phyloP scores from a whole-genome alignment of 2,888 invertebrate species.

The Mechanitis mazaeus region DNA sequence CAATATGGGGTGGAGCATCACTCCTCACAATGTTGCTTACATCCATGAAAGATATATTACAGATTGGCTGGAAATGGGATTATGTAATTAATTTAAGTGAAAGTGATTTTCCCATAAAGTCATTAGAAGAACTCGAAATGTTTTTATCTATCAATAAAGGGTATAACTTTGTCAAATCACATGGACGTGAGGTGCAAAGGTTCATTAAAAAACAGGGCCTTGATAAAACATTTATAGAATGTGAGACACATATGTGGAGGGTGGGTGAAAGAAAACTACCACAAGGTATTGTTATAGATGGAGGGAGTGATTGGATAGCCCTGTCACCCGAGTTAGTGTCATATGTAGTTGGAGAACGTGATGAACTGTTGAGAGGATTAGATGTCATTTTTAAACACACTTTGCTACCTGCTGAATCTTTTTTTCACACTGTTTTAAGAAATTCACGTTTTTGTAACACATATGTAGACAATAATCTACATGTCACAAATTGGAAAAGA shows the following conservation, averaged over 20 bases:
- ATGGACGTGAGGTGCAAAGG: constrained; percentile 94
- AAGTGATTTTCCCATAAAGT: constrained; percentile 97
- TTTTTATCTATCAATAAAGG: constrained; percentile 92
- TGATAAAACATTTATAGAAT: constrained; percentile 97
- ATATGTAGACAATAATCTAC: constrained; percentile 97
- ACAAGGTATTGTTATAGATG: constrained; percentile 90
- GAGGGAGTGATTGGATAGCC: constrained; percentile 99
- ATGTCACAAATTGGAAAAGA: constrained; percentile 98
- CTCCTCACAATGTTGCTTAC: constrained; percentile 91
- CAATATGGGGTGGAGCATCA: constrained; percentile 99
- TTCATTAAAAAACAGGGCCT: constrained; percentile 98
- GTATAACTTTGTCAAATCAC: constrained; percentile 96
- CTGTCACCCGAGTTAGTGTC: constrained; percentile 90
- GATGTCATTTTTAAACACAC: constrained; percentile 89
- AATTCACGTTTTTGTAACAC: constrained; percentile 94
- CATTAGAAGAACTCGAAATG: constrained; percentile 84
- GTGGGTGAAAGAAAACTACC: constrained; percentile 80
- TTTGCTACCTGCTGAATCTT: constrained; percentile 96
- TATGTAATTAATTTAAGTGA: constrained; percentile 97
- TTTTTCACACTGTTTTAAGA: constrained; percentile 95
- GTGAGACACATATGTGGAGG: constrained; percentile 98
- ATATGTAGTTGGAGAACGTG: constrained; percentile 81
- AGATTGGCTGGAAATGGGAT: constrained; percentile 91
- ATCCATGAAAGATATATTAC: constrained; percentile 86
- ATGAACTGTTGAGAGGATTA: constrained; percentile 84